Conservation (phyloP, 2,797 vertebrate species). For the Bucorvus abyssinicus region DNA sequence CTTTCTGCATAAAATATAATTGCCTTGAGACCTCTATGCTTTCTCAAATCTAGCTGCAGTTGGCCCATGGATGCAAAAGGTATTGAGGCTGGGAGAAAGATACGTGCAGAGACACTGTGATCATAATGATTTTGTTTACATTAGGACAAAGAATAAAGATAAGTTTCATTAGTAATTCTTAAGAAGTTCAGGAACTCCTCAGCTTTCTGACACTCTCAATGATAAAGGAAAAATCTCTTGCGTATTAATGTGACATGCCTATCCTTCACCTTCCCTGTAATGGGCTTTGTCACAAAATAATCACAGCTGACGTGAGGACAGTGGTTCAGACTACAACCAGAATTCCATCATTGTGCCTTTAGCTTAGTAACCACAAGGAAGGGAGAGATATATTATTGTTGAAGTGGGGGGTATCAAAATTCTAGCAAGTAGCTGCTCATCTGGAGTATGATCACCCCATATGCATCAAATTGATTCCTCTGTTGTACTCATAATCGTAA, state of each 20-base stretch:
- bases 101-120: not conserved
- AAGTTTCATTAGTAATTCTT: not conserved
- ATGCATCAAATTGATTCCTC: not conserved
- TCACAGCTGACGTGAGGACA: not conserved
- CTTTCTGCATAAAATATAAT: not conserved
- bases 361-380: not conserved
- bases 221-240: not conserved
- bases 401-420: not conserved
- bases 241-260: not conserved
- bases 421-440: not conserved
- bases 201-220: not conserved
- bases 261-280: not conserved
- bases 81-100: not conserved
- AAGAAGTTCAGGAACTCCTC: not conserved
- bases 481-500: not conserved
- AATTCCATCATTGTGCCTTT: not conserved
- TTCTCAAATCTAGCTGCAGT: not conserved
- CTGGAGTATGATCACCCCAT: fast-evolving
- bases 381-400: not conserved
- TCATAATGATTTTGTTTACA: not conserved
- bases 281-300: not conserved
- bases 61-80: not conserved
- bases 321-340: not conserved
- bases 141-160: not conserved
- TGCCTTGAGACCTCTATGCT: not conserved